Evolutionary conservation across 37 sponge, comb jelly and placozoan species (phyloP).

Genomic region (Dysidea cf. avara): DNA sequence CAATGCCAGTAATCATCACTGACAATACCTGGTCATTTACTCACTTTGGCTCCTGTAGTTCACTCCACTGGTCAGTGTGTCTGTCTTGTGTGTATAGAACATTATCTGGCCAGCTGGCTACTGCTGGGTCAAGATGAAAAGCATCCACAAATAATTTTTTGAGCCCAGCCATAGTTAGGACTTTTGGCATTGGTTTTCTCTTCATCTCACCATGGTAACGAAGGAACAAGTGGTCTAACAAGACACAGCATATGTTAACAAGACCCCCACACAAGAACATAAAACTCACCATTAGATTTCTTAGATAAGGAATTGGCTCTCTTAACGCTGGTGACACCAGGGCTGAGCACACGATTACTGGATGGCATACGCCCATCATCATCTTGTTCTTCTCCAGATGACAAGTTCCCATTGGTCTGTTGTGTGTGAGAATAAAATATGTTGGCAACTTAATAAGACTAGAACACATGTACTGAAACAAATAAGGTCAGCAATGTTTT

Average conservation of each 20-base stretch:
- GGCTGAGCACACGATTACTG: no score
- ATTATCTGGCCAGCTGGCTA: constrained; percentile 27
- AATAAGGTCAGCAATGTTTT: no score
- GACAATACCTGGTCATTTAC: not conserved
- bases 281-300: no score
- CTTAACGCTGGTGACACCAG: no score
- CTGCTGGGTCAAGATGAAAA: constrained; percentile 49
- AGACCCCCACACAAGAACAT: no score
- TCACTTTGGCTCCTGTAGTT: constrained; percentile 44
- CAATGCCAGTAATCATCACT: not conserved
- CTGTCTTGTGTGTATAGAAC: constrained; percentile 43
- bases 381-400: no score
- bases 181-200: constrained; percentile 72
- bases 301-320: no score
- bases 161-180: constrained; percentile 66
- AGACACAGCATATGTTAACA: not conserved
- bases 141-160: constrained; percentile 66
- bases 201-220: constrained; percentile 44
- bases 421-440: no score
- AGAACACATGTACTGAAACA: no score
- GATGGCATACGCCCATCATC: no score
- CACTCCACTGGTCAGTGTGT: constrained; percentile 32
- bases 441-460: no score
- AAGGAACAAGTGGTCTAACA: constrained; percentile 66
- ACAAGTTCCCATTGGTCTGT: no score